phyloP scores from a whole-genome alignment of 2,888 invertebrate genomes.

The Mayetiola destructor region DNA sequence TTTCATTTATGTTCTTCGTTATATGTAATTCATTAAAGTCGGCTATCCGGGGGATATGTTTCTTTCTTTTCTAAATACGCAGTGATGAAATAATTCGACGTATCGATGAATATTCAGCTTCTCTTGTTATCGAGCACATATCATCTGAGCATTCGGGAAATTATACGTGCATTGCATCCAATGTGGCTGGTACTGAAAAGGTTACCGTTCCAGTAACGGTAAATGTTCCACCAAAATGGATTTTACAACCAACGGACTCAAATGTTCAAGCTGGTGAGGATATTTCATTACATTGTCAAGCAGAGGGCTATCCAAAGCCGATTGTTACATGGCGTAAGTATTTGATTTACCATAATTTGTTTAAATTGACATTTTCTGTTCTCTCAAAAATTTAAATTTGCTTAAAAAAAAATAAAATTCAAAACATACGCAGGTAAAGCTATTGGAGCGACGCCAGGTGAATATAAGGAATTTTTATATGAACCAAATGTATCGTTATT shows the following conservation, averaged over 20 bases:
- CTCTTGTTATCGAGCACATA: conserved; percentile 72
- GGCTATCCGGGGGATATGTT: neutral
- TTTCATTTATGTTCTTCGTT: neutral
- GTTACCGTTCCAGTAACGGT: conserved; percentile 68
- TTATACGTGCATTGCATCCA: conserved; percentile 83
- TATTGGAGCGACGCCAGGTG: conserved; percentile 61
- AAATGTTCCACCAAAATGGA: conserved; percentile 81
- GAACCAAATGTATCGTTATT: conserved; percentile 62
- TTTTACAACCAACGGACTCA: conserved; percentile 70
- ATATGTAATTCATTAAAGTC: neutral
- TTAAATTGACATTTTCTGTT: neutral
- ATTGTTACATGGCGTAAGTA: conserved; percentile 58
- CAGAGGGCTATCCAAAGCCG: conserved; percentile 83
- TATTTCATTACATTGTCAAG: conserved; percentile 73
- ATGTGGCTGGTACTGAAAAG: conserved; percentile 65
- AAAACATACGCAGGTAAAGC: conserved; percentile 55
- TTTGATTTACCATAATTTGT: neutral
- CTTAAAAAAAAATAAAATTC: too few relatives aligned
- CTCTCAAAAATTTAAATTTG: too few relatives aligned
- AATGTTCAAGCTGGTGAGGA: conserved; percentile 71
- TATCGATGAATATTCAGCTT: conserved; percentile 73
- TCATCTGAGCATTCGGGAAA: conserved; percentile 76
- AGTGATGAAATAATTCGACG: conserved; percentile 43
- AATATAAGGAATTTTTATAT: conserved; percentile 70
- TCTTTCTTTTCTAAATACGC: neutral